Conservation (phyloP, 2,113 vertebrate species). For the Pluvianellus socialis region DNA sequence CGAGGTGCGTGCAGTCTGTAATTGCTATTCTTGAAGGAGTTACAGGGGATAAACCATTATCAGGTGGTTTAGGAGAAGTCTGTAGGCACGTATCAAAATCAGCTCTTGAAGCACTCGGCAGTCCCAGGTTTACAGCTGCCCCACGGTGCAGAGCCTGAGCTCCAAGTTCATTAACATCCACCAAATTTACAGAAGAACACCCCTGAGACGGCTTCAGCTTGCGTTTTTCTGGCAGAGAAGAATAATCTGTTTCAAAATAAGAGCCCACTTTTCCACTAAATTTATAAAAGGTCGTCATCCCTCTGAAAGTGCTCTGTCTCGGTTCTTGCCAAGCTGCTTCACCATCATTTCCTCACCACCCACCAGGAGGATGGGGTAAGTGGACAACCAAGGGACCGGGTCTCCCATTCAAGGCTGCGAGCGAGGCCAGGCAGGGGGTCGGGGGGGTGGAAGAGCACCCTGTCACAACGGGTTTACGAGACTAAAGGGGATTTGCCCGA, state of each 20-base stretch:
- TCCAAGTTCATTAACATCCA: neutral
- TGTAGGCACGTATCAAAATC: neutral
- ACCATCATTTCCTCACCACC: neutral
- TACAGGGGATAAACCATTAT: neutral
- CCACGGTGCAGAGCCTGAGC: neutral
- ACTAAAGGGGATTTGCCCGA: neutral
- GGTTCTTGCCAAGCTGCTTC: neutral
- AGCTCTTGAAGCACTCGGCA: neutral
- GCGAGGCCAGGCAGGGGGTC: accelerated
- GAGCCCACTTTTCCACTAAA: neutral
- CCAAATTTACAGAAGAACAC: neutral
- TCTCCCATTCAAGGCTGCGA: neutral
- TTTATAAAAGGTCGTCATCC: neutral
- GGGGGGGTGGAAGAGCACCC: neutral
- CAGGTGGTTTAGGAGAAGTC: neutral
- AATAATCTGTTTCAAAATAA: neutral
- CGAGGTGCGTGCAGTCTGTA: accelerated
- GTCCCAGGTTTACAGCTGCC: neutral
- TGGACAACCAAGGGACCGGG: neutral
- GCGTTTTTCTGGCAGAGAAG: neutral
- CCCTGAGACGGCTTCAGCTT: neutral
- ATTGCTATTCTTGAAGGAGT: neutral
- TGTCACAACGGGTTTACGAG: neutral
- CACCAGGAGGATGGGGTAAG: neutral
- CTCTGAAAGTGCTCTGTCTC: neutral